Percentiles rank a stretch among this genome's conserved stretches.
Evolutionary conservation across 2,888 invertebrate genomes (phyloP).

Genomic region (Thereva unica): DNA sequence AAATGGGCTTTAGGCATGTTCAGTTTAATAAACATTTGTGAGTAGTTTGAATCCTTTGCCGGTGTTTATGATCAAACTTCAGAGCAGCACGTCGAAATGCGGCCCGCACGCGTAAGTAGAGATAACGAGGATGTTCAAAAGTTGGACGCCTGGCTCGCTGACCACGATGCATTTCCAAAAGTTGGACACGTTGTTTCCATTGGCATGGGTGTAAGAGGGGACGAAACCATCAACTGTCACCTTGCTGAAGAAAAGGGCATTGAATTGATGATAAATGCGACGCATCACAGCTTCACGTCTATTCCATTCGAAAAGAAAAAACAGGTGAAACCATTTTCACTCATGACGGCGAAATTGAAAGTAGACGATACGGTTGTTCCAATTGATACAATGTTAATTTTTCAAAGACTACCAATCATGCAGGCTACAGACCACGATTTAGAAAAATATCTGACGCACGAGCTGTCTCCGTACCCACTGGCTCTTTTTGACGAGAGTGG

Average conservation of each 20-base stretch:
- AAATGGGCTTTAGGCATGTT: no score
- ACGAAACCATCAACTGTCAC: constrained; percentile 37
- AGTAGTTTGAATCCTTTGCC: no score
- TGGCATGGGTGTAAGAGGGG: constrained; percentile 36
- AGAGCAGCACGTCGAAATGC: constrained; percentile 9
- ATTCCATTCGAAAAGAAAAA: not conserved
- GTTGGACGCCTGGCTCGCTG: constrained; percentile 1
- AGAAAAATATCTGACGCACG: no score
- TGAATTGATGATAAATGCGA: constrained; percentile 1
- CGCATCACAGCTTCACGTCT: not conserved
- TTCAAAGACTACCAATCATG: constrained; percentile 15
- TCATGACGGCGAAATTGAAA: constrained; percentile 4
- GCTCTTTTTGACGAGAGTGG: no score
- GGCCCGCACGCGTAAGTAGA: no score
- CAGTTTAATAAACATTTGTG: no score
- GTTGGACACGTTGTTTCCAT: constrained; percentile 26
- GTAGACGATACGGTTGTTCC: constrained; percentile 12
- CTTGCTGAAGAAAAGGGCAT: constrained; percentile 12
- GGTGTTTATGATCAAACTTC: no score
- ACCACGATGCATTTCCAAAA: constrained; percentile 27
- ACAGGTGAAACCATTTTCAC: not conserved
- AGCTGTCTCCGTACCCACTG: no score
- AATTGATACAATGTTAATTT: constrained; percentile 17
- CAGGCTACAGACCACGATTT: no score
- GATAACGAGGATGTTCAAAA: constrained; percentile 3